These are phyloP conservation scores for Gymnobelideus leadbeateri DNA, from an alignment of 2,113 vertebrate species.

Conservation along the genomic window DNA sequence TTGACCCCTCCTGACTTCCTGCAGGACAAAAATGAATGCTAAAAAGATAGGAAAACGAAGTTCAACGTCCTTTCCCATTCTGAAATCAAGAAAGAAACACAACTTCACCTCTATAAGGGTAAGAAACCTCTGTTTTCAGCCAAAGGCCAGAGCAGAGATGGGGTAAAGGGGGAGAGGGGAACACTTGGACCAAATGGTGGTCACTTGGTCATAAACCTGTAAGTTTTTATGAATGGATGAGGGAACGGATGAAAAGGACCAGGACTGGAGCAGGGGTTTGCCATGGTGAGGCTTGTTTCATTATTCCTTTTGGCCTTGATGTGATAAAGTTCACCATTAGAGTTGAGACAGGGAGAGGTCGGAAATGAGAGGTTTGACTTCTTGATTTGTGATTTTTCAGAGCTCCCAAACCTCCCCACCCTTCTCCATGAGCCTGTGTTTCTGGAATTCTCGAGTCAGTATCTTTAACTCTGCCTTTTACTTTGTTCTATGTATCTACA, in stretches of 20 bases:
- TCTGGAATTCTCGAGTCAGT: neutral
- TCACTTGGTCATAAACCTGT: neutral
- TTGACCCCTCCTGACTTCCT: neutral
- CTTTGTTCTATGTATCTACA: neutral
- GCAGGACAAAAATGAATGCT: constrained; percentile 74
- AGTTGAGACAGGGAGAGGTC: neutral
- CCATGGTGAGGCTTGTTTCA: neutral
- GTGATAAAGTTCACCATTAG: neutral
- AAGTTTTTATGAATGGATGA: neutral
- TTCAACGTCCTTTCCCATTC: constrained; percentile 43
- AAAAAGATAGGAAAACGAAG: constrained; percentile 66
- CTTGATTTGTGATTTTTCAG: neutral
- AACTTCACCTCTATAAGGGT: constrained; percentile 63
- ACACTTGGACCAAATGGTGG: neutral
- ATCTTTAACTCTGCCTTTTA: neutral
- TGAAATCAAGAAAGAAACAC: constrained; percentile 66
- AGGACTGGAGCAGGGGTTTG: neutral
- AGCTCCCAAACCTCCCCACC: neutral
- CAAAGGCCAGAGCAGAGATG: neutral
- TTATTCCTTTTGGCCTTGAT: neutral
- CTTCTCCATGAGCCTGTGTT: neutral
- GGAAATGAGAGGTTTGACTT: neutral
- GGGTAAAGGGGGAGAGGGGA: neutral
- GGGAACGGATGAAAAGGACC: neutral
- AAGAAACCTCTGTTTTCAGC: constrained; percentile 42